A percentile compares a stretch with the other conserved stretches of the same genome.
These are phyloP conservation scores for Enteromius radiatus DNA, from an alignment of 2,797 vertebrate genomes.

Conservation along the genomic window DNA sequence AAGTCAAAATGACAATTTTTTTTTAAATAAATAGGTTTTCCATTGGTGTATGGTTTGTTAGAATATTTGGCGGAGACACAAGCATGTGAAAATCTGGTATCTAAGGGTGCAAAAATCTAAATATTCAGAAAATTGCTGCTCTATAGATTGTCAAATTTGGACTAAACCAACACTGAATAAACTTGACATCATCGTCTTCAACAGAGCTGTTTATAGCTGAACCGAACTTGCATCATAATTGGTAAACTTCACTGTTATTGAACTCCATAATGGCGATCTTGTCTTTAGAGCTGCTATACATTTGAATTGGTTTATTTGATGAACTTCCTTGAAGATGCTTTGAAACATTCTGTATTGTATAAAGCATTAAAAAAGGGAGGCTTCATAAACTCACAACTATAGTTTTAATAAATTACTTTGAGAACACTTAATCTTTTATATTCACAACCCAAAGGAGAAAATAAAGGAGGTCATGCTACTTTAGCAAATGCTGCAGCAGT, in stretches of 20 bases:
- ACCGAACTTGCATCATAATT: not conserved
- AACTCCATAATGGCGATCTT: not conserved
- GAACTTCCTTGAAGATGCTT: not conserved
- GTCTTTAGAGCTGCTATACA: not conserved
- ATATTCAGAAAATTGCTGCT: not conserved
- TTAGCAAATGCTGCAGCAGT: constrained; percentile 91
- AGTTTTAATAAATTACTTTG: not conserved
- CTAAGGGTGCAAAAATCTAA: no score
- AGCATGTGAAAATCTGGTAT: no score
- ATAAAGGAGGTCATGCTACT: constrained; percentile 63
- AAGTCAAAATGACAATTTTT: no score
- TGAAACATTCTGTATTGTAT: not conserved
- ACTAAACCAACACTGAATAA: not conserved
- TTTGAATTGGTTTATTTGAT: not conserved
- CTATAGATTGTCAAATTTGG: not conserved
- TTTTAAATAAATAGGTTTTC: no score
- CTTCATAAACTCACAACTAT: not conserved
- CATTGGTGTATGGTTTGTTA: no score
- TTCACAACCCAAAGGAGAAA: not conserved
- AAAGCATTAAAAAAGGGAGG: not conserved
- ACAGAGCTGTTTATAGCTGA: not conserved
- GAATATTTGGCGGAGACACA: no score
- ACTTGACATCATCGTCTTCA: not conserved
- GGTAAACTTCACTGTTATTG: not conserved
- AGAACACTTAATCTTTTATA: not conserved